phyloP scores from a whole-genome alignment of 64 coral and sea anemone species.

The Dendrophyllia cribrosa region DNA sequence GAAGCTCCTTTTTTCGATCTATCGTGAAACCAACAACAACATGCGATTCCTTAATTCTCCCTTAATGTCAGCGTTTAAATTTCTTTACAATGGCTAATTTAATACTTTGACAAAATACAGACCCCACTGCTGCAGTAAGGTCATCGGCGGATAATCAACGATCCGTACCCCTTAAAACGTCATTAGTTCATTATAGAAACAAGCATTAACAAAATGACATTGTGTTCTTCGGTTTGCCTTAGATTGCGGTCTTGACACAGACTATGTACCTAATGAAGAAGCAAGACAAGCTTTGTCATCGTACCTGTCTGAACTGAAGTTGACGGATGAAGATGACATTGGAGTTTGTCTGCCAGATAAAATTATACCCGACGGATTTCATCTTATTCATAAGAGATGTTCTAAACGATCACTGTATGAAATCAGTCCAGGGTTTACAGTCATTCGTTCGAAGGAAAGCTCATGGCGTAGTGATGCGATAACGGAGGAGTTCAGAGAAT shows the following conservation, averaged over 20 bases:
- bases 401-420: background rate
- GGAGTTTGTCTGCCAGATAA: background rate
- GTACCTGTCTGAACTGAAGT: background rate
- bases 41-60: too few relatives aligned
- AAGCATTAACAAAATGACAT: background rate
- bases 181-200: too few relatives aligned
- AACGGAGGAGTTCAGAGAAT: background rate
- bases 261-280: background rate
- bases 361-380: background rate
- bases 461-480: background rate
- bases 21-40: too few relatives aligned
- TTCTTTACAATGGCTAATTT: too few relatives aligned
- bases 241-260: background rate
- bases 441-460: constrained; percentile 6
- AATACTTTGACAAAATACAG: too few relatives aligned
- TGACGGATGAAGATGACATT: background rate
- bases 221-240: background rate
- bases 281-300: background rate
- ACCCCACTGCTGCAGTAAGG: too few relatives aligned
- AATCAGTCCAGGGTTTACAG: background rate
- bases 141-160: too few relatives aligned
- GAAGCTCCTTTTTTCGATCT: too few relatives aligned
- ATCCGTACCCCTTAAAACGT: too few relatives aligned
- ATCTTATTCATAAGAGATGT: background rate
- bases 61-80: too few relatives aligned